phyloP scores from a whole-genome alignment of 2,888 invertebrate genomes.

The Pollenia labialis region DNA sequence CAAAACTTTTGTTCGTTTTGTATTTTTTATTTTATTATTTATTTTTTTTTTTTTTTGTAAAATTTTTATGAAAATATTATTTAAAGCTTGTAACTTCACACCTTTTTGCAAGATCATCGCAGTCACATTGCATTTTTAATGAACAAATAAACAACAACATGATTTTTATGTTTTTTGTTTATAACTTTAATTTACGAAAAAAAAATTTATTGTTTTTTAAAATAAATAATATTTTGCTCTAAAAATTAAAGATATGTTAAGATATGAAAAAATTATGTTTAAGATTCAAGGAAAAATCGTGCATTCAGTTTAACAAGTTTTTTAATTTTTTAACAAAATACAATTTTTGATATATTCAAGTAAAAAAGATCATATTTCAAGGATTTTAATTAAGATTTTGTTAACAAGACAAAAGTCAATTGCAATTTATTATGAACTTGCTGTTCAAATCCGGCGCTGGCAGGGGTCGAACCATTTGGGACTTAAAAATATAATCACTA shows the following conservation, averaged over 20 bases:
- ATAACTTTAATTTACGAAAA: neutral
- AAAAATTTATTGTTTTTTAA: neutral
- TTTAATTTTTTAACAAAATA: neutral
- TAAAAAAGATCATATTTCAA: neutral
- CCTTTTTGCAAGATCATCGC: constrained; percentile 56
- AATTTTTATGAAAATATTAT: neutral
- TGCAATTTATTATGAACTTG: too few relatives aligned
- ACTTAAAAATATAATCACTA: too few relatives aligned
- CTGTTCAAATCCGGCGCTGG: too few relatives aligned
- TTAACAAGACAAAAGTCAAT: neutral
- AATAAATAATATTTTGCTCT: neutral
- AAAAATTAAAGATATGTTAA: constrained; percentile 7
- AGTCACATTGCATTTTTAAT: constrained; percentile 36
- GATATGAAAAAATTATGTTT: constrained; percentile 25
- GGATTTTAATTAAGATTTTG: neutral
- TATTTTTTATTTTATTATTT: neutral
- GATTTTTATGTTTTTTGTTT: constrained; percentile 54
- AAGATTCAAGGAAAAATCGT: constrained; percentile 63
- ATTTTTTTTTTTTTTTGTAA: neutral
- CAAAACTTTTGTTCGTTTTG: neutral
- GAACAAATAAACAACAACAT: constrained; percentile 31
- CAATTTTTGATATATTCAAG: neutral
- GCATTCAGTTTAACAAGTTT: constrained; percentile 35
- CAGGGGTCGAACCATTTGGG: too few relatives aligned
- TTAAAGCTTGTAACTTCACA: constrained; percentile 46